Percentiles rank a stretch among this genome's conserved stretches.
phyloP scores from a whole-genome alignment of 2,888 invertebrate species.

The Coremacera marginata region DNA sequence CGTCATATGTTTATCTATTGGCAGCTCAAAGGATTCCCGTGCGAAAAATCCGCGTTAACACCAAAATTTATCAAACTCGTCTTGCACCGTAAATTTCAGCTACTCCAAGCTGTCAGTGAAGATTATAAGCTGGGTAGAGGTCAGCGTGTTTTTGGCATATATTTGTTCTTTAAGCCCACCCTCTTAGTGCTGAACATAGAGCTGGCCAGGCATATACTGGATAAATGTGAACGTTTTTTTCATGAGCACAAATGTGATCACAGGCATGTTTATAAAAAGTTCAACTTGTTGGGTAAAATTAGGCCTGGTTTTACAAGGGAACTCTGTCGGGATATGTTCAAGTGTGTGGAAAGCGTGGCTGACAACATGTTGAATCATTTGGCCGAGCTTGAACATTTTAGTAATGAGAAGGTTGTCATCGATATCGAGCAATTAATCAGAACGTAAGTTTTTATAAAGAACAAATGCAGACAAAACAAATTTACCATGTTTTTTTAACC shows the following conservation, averaged over 20 bases:
- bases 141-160: constrained; percentile 72
- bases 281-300: constrained; percentile 74
- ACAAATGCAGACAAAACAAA: constrained; percentile 20
- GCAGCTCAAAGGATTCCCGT: constrained; percentile 62
- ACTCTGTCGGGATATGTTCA: constrained; percentile 76
- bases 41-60: constrained; percentile 52
- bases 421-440: constrained; percentile 57
- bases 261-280: constrained; percentile 71
- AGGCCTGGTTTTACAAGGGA: constrained; percentile 76
- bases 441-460: constrained; percentile 53
- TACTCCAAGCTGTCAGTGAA: constrained; percentile 57
- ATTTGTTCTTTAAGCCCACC: constrained; percentile 75
- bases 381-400: constrained; percentile 43
- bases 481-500: neutral
- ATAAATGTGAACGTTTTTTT: constrained; percentile 76
- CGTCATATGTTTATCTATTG: constrained; percentile 63
- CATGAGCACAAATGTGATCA: constrained; percentile 73
- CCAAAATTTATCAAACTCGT: constrained; percentile 55
- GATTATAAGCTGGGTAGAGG: constrained; percentile 48
- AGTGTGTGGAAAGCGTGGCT: constrained; percentile 73
- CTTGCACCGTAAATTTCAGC: constrained; percentile 61
- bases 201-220: constrained; percentile 74
- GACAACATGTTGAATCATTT: constrained; percentile 71
- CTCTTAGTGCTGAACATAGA: constrained; percentile 75
- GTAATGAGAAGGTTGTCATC: constrained; percentile 51